A percentile compares a stretch with the other conserved stretches of the same genome.
Evolutionary conservation across 2,888 invertebrate species (phyloP).

Genomic region (Pterostichus madidus): DNA sequence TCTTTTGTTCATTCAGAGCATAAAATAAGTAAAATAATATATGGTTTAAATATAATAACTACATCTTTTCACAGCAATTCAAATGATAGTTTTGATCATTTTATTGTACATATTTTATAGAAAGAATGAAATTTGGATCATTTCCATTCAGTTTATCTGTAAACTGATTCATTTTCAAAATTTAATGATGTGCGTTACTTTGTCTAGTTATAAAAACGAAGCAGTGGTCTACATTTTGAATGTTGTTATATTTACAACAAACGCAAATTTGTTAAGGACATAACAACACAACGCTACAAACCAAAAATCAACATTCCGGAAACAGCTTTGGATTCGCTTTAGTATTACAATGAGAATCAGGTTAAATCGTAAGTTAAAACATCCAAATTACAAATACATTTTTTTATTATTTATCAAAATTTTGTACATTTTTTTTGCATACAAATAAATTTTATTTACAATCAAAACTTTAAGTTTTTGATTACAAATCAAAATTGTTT

Average conservation of each 20-base stretch:
- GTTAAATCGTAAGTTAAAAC: background rate
- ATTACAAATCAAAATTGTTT: no score
- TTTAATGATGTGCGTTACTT: background rate
- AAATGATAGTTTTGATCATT: no score
- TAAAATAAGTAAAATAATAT: no score
- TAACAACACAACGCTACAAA: constrained; percentile 10
- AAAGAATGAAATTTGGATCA: no score
- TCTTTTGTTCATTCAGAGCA: no score
- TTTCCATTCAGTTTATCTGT: constrained; percentile 22
- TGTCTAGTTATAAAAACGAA: constrained; percentile 18
- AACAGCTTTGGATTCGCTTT: background rate
- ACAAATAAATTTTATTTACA: no score
- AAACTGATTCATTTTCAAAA: background rate
- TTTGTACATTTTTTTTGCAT: no score
- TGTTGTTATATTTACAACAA: background rate
- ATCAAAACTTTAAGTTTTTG: no score
- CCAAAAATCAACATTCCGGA: constrained; percentile 23
- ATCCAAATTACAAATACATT: background rate
- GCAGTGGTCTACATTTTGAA: background rate
- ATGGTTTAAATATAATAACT: no score
- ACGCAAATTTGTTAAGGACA: constrained; percentile 9
- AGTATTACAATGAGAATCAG: constrained; percentile 25
- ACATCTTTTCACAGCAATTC: no score
- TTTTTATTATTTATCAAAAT: no score
- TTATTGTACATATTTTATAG: no score